A percentile compares a stretch with the other conserved stretches of the same genome.
Evolutionary conservation across 2,113 vertebrate species (phyloP).

Genomic region (Phalacrocorax pelagicus): DNA sequence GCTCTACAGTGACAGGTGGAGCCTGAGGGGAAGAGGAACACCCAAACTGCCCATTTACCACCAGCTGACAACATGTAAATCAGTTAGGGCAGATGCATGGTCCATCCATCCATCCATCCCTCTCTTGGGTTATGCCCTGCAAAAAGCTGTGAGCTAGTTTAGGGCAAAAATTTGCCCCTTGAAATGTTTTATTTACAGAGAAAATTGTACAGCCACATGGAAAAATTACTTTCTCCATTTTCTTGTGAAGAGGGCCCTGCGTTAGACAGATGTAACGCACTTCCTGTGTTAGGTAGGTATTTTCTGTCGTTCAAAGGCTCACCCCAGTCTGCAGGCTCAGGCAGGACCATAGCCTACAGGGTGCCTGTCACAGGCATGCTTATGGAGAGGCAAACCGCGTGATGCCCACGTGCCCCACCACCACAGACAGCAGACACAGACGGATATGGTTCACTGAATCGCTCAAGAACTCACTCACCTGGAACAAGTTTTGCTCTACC

Average conservation of each 20-base stretch:
- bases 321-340: neutral
- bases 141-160: neutral
- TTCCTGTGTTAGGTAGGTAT: neutral
- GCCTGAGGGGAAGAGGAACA: neutral
- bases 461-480: neutral
- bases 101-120: neutral
- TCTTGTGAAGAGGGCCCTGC: neutral
- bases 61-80: neutral
- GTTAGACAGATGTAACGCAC: neutral
- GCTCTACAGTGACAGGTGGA: neutral
- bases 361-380: fast-evolving
- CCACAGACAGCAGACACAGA: neutral
- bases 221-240: neutral
- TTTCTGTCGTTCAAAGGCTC: neutral
- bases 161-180: neutral
- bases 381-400: fast-evolving
- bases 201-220: neutral
- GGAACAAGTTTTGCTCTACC: neutral
- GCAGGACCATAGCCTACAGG: neutral
- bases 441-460: neutral
- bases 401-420: neutral
- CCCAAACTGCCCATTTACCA: neutral
- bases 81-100: neutral
- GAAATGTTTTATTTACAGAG: neutral
- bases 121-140: neutral